Percentiles rank a stretch among this genome's conserved stretches.
Conservation (phyloP, 1,140 invertebrate genomes). For the Musca domestica region DNA sequence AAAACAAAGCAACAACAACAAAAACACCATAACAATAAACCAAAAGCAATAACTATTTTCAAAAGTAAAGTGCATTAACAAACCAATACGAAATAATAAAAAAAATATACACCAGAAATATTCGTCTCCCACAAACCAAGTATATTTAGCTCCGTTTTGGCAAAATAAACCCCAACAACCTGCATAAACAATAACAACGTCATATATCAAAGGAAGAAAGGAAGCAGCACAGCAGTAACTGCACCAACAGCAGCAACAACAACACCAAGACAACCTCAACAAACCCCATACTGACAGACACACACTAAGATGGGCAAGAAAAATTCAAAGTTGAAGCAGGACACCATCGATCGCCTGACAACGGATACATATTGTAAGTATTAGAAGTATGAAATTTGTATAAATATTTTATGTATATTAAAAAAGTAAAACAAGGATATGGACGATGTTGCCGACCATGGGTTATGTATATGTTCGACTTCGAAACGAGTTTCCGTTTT, state of each 20-base stretch:
- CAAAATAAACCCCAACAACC: neutral
- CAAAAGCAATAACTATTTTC: too few species aligned
- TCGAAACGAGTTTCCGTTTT: too few species aligned
- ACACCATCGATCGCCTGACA: conserved; percentile 84
- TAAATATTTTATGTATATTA: neutral
- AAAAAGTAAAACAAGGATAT: neutral
- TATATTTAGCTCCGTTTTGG: too few species aligned
- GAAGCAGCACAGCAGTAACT: neutral
- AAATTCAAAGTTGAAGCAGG: conserved; percentile 90
- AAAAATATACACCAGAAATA: too few species aligned
- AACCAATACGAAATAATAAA: too few species aligned
- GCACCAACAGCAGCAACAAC: neutral
- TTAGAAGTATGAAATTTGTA: neutral
- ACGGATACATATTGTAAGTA: conserved; percentile 89
- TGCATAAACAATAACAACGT: conserved; percentile 11
- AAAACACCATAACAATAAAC: too few species aligned
- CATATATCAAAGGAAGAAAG: neutral
- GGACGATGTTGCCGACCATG: too few species aligned
- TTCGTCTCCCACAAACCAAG: too few species aligned
- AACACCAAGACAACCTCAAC: neutral
- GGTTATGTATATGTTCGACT: too few species aligned
- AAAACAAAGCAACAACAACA: too few species aligned
- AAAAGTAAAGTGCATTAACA: too few species aligned
- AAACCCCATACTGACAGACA: neutral
- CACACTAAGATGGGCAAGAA: conserved; percentile 74